Evolutionary conservation across 2,797 vertebrate genomes (phyloP).

Genomic region (Pagetopsis macropterus): DNA sequence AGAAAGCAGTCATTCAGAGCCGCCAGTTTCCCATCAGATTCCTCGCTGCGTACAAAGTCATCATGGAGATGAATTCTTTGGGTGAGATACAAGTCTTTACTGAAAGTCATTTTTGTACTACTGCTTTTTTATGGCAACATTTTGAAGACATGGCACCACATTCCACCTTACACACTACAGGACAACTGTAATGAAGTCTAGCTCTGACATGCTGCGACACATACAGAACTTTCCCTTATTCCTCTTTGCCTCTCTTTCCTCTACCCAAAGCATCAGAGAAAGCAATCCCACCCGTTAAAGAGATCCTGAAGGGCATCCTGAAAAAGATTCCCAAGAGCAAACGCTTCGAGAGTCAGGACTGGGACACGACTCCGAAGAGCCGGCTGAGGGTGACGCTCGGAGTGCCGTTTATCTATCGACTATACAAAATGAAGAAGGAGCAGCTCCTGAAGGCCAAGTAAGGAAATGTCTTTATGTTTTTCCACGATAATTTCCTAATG

Average conservation of each 20-base stretch:
- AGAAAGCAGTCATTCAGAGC: constrained; percentile 88
- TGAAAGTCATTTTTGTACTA: neutral
- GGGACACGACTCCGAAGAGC: constrained; percentile 9
- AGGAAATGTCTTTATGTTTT: neutral
- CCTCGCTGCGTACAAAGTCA: constrained; percentile 89
- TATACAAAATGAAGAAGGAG: constrained; percentile 75
- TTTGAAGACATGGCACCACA: neutral
- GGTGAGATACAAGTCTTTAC: constrained; percentile 64
- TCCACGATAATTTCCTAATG: neutral
- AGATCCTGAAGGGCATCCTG: constrained; percentile 75
- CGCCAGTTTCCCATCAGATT: constrained; percentile 91
- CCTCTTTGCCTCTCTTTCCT: neutral
- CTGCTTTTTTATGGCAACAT: too few relatives aligned
- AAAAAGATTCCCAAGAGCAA: constrained; percentile 65
- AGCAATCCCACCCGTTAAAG: constrained; percentile 46
- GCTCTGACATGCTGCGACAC: neutral
- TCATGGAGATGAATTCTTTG: constrained; percentile 77
- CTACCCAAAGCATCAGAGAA: constrained; percentile 49
- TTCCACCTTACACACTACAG: neutral
- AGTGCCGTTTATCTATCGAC: constrained; percentile 80
- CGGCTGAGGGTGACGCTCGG: constrained; percentile 71
- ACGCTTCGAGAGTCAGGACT: neutral
- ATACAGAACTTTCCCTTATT: neutral
- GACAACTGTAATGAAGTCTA: neutral
- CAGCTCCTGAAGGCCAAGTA: constrained; percentile 78